phyloP scores from a whole-genome alignment of 2,888 invertebrate species.

The Xestia c-nigrum region DNA sequence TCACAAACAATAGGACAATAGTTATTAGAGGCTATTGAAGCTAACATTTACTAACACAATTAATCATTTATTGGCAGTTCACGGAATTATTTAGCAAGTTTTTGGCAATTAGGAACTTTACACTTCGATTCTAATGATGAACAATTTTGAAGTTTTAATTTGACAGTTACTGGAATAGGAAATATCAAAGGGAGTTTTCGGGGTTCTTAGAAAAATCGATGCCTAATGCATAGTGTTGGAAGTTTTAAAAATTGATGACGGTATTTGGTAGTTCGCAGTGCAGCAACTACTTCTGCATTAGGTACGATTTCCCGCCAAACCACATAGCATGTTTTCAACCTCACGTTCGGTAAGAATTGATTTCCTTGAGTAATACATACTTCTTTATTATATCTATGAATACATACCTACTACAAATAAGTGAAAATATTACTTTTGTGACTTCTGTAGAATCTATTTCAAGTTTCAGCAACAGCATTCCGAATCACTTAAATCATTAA shows the following conservation, averaged over 20 bases:
- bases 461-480: not conserved
- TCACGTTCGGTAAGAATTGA: not conserved
- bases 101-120: conserved; percentile 45
- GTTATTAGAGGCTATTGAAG: not conserved
- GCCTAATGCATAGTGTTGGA: not conserved
- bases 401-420: too few relatives aligned
- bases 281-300: too few relatives aligned
- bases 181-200: not conserved
- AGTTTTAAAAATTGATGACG: not conserved
- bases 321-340: not conserved
- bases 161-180: conserved; percentile 2
- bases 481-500: not conserved
- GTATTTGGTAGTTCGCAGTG: not conserved
- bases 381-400: too few relatives aligned
- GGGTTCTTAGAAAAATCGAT: conserved; percentile 10
- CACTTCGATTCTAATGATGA: conserved; percentile 44
- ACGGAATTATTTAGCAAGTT: conserved; percentile 30
- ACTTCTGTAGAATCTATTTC: not conserved
- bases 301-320: not conserved
- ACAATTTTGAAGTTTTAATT: conserved; percentile 18
- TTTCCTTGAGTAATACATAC: not conserved
- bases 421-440: not conserved
- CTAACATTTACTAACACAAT: conserved; percentile 1
- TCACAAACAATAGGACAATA: conserved; percentile 13
- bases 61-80: conserved; percentile 21